Percentiles rank a stretch among this genome's conserved stretches.
Evolutionary conservation across 2,888 invertebrate genomes (phyloP).

Genomic region (Hyposoter didymator): DNA sequence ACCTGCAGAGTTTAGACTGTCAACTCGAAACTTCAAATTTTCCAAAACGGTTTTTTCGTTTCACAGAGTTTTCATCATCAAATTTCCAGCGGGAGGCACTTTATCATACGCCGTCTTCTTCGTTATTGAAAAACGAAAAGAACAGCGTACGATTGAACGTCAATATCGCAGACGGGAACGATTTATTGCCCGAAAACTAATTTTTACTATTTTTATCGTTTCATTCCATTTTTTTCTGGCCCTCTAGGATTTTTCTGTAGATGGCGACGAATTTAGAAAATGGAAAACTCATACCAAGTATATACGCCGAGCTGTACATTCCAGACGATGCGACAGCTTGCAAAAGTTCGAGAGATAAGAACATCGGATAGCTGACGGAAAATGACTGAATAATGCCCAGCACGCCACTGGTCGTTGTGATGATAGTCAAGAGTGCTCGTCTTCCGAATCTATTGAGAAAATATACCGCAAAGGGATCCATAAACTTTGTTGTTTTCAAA

Average conservation of each 20-base stretch:
- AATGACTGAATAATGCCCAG: constrained; percentile 89
- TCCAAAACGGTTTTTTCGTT: background rate
- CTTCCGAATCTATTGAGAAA: constrained; percentile 86
- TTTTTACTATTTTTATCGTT: background rate
- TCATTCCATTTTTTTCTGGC: background rate
- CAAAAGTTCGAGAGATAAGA: constrained; percentile 89
- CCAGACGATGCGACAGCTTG: constrained; percentile 90
- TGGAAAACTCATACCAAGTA: constrained; percentile 86
- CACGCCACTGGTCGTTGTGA: constrained; percentile 87
- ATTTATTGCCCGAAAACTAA: background rate
- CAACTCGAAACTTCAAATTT: background rate
- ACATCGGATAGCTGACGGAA: constrained; percentile 89
- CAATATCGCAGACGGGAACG: background rate
- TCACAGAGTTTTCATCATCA: background rate
- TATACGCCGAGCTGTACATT: constrained; percentile 90
- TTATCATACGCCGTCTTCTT: background rate
- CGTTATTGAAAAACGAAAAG: background rate
- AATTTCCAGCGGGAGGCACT: background rate
- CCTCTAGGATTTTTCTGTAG: background rate
- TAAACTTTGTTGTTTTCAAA: background rate
- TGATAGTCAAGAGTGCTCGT: constrained; percentile 86
- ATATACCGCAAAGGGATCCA: background rate
- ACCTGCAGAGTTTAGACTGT: constrained; percentile 83
- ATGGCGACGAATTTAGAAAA: background rate
- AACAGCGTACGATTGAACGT: background rate